A percentile compares a stretch with the other conserved stretches of the same genome.
phyloP scores from a whole-genome alignment of 2,888 invertebrate genomes.

The Lucinisca nassula region DNA sequence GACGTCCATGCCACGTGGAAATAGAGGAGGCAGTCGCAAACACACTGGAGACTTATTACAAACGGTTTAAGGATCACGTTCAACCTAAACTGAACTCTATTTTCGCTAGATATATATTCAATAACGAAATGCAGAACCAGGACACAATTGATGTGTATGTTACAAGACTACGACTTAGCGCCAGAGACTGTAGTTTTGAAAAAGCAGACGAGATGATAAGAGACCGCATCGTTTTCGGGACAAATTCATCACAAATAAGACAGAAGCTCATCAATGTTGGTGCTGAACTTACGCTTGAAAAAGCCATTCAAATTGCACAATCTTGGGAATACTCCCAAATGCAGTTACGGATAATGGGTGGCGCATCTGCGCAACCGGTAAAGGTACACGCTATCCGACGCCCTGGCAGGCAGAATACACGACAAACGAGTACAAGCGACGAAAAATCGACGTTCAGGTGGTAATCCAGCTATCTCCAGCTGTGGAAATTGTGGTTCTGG shows the following conservation, averaged over 20 bases:
- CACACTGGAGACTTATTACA: not conserved
- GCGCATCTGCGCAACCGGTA: not conserved
- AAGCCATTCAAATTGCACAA: not conserved
- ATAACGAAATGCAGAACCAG: not conserved
- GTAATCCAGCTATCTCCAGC: too few species aligned
- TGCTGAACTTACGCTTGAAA: not conserved
- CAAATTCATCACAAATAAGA: not conserved
- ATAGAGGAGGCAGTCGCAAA: not conserved
- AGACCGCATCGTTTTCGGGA: not conserved
- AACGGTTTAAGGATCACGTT: slow-evolving; percentile 4
- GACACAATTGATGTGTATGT: not conserved
- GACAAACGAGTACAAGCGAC: too few species aligned
- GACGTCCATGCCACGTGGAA: not conserved
- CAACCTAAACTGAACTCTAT: slow-evolving; percentile 19
- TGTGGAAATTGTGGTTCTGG: not conserved
- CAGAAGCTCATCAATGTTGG: not conserved
- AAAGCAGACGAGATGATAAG: not conserved
- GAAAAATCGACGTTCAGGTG: too few species aligned
- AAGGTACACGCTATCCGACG: not conserved
- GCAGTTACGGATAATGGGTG: not conserved
- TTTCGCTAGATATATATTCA: slow-evolving; percentile 11
- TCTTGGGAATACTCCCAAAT: not conserved
- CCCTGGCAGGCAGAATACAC: too few species aligned
- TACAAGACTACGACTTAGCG: not conserved
- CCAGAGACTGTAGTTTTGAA: not conserved